A percentile compares a stretch with the other conserved stretches of the same genome.
Evolutionary conservation across 2,113 vertebrate species (phyloP).

Genomic region (Lanius collurio): DNA sequence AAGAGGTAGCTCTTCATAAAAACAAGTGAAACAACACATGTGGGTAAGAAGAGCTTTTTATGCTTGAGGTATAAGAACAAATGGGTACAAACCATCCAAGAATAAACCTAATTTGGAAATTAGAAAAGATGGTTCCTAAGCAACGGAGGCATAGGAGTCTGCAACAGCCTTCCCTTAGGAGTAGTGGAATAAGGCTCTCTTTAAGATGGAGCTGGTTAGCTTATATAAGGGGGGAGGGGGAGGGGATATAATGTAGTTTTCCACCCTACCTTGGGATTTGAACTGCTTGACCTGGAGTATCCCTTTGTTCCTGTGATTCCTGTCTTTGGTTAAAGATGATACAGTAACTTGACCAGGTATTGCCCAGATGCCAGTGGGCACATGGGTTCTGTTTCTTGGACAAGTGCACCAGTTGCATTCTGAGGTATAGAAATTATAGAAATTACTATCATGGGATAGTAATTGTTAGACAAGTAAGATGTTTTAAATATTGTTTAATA

Average conservation of each 20-base stretch:
- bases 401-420: not conserved
- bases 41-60: not conserved
- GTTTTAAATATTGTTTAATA: not conserved
- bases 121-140: slow-evolving; percentile 57
- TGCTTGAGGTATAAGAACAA: slow-evolving; percentile 4
- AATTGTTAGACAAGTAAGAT: not conserved
- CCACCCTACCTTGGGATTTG: not conserved
- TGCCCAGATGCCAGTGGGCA: not conserved
- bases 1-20: not conserved
- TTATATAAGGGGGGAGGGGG: not conserved
- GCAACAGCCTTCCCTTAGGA: slow-evolving; percentile 33
- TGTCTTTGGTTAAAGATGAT: not conserved
- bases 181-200: not conserved
- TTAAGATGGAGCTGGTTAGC: not conserved
- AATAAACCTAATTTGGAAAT: slow-evolving; percentile 50
- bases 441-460: not conserved
- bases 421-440: not conserved
- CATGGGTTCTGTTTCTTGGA: not conserved
- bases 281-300: not conserved
- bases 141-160: slow-evolving; percentile 23
- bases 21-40: not conserved
- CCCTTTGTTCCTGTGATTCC: fast-evolving
- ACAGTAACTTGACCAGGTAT: not conserved
- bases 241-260: not conserved
- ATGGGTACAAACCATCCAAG: slow-evolving; percentile 22